Evolutionary conservation across 2,797 vertebrate genomes (phyloP).

Genomic region (Enteromius unitaeniatus): DNA sequence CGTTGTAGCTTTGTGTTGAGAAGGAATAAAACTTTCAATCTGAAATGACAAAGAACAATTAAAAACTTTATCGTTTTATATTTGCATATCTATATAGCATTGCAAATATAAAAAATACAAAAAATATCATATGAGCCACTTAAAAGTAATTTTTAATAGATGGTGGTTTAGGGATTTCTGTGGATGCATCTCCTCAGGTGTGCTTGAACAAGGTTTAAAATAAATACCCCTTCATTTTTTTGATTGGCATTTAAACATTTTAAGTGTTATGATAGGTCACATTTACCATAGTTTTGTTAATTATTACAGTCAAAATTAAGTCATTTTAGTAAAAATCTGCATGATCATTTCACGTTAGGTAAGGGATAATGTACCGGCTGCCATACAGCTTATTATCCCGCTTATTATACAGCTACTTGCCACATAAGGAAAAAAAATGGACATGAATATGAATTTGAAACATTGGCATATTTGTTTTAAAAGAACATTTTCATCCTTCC

Average conservation of each 20-base stretch:
- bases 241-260: background rate
- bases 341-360: background rate
- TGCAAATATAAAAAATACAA: background rate
- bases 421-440: too few relatives aligned
- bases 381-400: too few relatives aligned
- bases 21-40: background rate
- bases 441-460: too few relatives aligned
- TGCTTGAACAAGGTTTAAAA: background rate
- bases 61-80: background rate
- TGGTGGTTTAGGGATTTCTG: background rate
- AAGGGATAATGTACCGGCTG: too few relatives aligned
- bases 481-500: too few relatives aligned
- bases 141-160: background rate
- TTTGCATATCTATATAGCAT: background rate
- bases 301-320: background rate
- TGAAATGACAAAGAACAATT: conserved; percentile 12
- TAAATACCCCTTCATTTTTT: background rate
- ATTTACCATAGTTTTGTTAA: background rate
- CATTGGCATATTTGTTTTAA: too few relatives aligned
- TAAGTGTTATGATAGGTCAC: background rate
- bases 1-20: background rate
- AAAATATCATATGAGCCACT: background rate
- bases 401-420: too few relatives aligned
- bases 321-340: background rate
- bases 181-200: background rate